These are phyloP conservation scores for Hetaerina titia DNA, from an alignment of 2,888 invertebrate species.

Conservation along the genomic window DNA sequence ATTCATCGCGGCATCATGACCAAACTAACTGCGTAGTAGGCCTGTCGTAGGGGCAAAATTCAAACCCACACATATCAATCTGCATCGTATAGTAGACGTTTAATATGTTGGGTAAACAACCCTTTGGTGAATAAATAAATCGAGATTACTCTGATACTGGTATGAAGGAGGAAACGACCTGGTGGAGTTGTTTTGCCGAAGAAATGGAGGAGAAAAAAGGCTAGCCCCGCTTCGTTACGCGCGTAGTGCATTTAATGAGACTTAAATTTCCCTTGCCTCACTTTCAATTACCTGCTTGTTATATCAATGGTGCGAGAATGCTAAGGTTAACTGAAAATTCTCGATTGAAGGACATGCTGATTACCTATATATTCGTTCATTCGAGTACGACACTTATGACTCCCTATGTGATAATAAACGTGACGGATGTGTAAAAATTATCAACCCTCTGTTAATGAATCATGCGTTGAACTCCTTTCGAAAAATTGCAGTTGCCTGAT, in stretches of 20 bases:
- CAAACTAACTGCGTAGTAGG: too few species aligned
- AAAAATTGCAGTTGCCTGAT: not conserved
- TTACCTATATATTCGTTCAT: not conserved
- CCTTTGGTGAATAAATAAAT: too few species aligned
- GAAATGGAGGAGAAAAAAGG: not conserved
- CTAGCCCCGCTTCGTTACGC: not conserved
- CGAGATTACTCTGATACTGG: too few species aligned
- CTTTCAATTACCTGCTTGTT: constrained; percentile 4
- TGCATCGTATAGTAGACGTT: too few species aligned
- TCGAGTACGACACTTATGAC: not conserved
- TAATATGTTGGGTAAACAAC: too few species aligned
- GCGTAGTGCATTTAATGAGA: not conserved
- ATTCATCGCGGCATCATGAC: too few species aligned
- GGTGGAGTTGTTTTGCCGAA: not conserved
- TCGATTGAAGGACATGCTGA: not conserved
- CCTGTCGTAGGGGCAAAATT: too few species aligned
- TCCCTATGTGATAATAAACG: not conserved
- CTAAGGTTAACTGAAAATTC: not conserved
- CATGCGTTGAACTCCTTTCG: not conserved
- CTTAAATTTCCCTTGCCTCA: not conserved
- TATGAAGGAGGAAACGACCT: not conserved
- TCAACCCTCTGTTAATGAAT: not conserved
- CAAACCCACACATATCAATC: too few species aligned
- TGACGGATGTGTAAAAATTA: not conserved
- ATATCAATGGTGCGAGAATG: not conserved